Base-by-base conservation (phyloP, 2,888 invertebrate genomes). In the Gerris lacustris region DNA sequence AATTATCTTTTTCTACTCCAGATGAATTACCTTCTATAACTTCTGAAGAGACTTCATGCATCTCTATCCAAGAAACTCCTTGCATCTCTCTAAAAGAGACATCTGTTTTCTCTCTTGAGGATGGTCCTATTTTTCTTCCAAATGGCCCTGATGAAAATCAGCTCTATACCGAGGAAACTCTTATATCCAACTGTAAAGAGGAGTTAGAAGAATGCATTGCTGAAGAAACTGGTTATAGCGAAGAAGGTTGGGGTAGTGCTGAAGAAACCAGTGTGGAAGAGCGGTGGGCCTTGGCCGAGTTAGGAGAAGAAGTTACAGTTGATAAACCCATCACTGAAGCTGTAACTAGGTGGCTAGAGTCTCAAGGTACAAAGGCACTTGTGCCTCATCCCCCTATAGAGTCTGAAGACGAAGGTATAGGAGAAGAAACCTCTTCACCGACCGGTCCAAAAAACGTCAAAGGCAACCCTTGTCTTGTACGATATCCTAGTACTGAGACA, bases 301-400 rank as follows among this genome's bases (percentile, higher is more conserved):
- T n/a, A 11, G 67, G 66, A 55, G 70, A 70, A 17, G 73, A 69
- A 11, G 63, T 72, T 18, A 55, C 69, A 55, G 72, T 71, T 62
- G 75, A 70, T 6, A 70, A 75, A 44, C 84, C 85, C 11, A 84
- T 87, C 71, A 86, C 85, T 5, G 80, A 83, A 67, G 86, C 86
- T 0, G 86, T 87, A 1, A 84, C 82, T 67, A 83, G 84, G 70
- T 87, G 87, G 87, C 81, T 86, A 75, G 70, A 73, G 62, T 71
- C 70, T 55, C 73, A 73, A 71, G 73, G 73, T 44, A 45, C 71
- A 6, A 43, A 45, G 11, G 70, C 67, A 45, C 73, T 70, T 18
- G 66, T 63, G 4, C 45, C 44, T 6, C 31, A 31, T 31, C 44
- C 66, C 18, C 44, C 63, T 18, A 70, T 66, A 62, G 73, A 73